A percentile compares a stretch with the other conserved stretches of the same genome.
Conservation (phyloP, 2,797 vertebrate genomes). For the Lepidocolaptes lacrymiger region DNA sequence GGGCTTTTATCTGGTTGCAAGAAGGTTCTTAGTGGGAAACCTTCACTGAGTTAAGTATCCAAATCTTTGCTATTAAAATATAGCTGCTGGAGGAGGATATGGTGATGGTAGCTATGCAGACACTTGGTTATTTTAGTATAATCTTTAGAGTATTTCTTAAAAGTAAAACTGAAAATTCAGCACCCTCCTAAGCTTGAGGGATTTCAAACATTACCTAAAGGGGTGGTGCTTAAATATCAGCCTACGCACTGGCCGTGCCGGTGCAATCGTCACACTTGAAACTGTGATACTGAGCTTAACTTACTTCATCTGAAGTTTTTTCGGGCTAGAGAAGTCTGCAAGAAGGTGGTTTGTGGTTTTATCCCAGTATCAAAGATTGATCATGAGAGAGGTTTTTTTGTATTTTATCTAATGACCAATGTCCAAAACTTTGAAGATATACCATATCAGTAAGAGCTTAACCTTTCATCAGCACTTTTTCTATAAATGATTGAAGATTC, state of each 20-base stretch:
- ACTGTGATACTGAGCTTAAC: background rate
- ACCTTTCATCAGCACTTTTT: background rate
- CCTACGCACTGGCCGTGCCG: background rate
- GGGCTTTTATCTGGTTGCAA: background rate
- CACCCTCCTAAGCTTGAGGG: background rate
- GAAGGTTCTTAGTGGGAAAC: background rate
- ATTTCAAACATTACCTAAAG: background rate
- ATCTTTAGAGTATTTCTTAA: background rate
- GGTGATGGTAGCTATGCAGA: background rate
- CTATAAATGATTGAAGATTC: background rate
- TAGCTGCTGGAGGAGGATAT: background rate
- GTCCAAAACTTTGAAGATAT: background rate
- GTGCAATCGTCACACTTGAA: background rate
- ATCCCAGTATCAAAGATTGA: background rate
- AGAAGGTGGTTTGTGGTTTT: background rate
- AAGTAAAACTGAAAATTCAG: background rate
- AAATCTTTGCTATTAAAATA: slow-evolving; percentile 8
- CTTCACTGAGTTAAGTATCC: background rate
- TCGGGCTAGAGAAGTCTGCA: background rate
- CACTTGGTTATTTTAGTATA: background rate
- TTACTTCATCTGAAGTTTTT: background rate
- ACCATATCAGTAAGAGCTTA: background rate
- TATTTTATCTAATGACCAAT: background rate
- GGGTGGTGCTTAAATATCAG: background rate
- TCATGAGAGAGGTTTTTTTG: background rate